phyloP scores from a whole-genome alignment of 2,888 invertebrate genomes.

The Oxyscelio sp. region DNA sequence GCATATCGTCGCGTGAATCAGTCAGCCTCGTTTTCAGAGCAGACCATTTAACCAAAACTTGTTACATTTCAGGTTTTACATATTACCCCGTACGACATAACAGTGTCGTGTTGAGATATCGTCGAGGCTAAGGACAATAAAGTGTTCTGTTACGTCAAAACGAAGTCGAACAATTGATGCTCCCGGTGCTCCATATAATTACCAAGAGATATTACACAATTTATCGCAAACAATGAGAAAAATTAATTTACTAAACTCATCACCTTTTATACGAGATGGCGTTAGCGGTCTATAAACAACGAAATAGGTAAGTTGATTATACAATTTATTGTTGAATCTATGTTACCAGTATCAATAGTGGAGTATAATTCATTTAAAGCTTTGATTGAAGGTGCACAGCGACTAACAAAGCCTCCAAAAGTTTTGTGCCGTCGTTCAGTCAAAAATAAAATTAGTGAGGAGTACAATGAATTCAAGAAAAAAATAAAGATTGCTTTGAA shows the following conservation, averaged over 20 bases:
- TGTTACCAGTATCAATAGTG: no score
- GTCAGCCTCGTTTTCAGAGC: slow-evolving; percentile 29
- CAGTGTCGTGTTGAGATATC: slow-evolving; percentile 41
- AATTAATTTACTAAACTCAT: neutral
- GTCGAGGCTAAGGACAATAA: slow-evolving; percentile 32
- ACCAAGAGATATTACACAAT: neutral
- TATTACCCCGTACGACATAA: slow-evolving; percentile 39
- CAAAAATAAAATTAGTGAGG: no score
- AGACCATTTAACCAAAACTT: slow-evolving; percentile 36
- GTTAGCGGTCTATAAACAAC: slow-evolving; percentile 1
- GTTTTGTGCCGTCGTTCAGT: no score
- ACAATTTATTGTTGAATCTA: no score
- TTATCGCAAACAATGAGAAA: slow-evolving; percentile 11
- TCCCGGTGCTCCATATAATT: neutral
- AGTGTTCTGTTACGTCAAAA: slow-evolving; percentile 19
- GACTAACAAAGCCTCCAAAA: no score
- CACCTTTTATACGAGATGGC: neutral
- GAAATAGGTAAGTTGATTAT: slow-evolving; percentile 28
- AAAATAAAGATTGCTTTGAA: no score
- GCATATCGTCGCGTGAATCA: slow-evolving; percentile 25
- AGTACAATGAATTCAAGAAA: no score
- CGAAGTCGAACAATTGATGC: neutral
- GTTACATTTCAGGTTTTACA: slow-evolving; percentile 45
- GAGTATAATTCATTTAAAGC: no score
- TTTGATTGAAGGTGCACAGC: no score